These are phyloP conservation scores for Anthonomus grandis DNA, from an alignment of 1,140 invertebrate species.

Conservation along the genomic window DNA sequence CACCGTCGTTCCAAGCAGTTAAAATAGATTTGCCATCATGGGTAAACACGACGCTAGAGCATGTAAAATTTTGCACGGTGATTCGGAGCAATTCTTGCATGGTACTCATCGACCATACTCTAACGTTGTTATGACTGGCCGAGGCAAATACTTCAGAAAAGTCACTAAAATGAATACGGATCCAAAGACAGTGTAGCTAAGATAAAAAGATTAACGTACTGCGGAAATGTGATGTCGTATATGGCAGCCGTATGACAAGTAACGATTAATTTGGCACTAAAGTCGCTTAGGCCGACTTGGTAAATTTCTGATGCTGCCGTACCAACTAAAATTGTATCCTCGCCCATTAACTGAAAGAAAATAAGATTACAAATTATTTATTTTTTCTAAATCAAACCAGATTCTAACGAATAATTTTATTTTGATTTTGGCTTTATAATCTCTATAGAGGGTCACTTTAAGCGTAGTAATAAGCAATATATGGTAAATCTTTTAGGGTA, in stretches of 20 bases:
- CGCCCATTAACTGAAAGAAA: constrained; percentile 53
- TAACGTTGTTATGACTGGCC: constrained; percentile 75
- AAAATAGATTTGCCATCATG: constrained; percentile 76
- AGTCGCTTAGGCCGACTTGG: constrained; percentile 66
- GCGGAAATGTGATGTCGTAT: constrained; percentile 79
- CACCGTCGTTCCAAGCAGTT: constrained; percentile 82
- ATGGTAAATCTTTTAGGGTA: too few species aligned
- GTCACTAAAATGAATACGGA: constrained; percentile 52
- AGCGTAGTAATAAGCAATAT: too few species aligned
- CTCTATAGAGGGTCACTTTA: too few species aligned
- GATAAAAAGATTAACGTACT: constrained; percentile 55
- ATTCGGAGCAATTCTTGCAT: constrained; percentile 80
- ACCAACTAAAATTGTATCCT: constrained; percentile 63
- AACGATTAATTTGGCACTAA: constrained; percentile 65
- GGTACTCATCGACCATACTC: constrained; percentile 76
- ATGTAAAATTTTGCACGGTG: constrained; percentile 80
- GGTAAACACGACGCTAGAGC: constrained; percentile 72
- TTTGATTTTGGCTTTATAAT: too few species aligned
- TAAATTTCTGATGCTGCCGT: constrained; percentile 81
- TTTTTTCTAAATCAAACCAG: too few species aligned
- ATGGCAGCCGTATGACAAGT: constrained; percentile 80
- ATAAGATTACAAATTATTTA: constrained; percentile 39
- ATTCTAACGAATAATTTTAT: too few species aligned
- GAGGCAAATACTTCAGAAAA: constrained; percentile 84
- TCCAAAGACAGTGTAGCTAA: background rate